Evolutionary conservation across 1,140 invertebrate species (phyloP).

Genomic region (Drosophila nigromelanica): DNA sequence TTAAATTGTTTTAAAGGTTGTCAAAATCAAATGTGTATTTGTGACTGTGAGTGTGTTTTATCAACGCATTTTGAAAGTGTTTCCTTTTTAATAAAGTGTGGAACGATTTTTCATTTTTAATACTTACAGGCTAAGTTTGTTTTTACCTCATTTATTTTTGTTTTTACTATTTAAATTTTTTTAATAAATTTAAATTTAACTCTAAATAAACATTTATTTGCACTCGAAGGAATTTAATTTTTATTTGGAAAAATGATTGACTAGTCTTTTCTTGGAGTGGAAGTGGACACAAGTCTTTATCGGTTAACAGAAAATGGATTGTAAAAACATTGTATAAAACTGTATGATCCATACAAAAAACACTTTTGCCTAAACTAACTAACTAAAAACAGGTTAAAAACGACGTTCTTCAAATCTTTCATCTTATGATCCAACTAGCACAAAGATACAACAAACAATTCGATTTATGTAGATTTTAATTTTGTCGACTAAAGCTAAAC

Average conservation of each 20-base stretch:
- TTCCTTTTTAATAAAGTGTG: slow-evolving; percentile 20
- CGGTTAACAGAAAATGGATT: slow-evolving; percentile 29
- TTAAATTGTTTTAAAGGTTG: slow-evolving; percentile 47
- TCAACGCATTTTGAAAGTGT: slow-evolving; percentile 21
- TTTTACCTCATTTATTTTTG: slow-evolving; percentile 10
- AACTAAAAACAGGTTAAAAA: slow-evolving; percentile 50
- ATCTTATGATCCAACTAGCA: slow-evolving; percentile 16
- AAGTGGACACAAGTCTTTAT: background rate
- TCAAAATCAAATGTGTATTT: slow-evolving; percentile 35
- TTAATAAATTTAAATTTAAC: slow-evolving; percentile 31
- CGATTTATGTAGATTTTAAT: slow-evolving; percentile 28
- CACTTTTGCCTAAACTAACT: slow-evolving; percentile 41
- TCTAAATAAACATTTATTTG: slow-evolving; percentile 57
- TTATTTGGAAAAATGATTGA: slow-evolving; percentile 22
- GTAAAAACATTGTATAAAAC: slow-evolving; percentile 30
- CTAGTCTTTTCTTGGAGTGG: slow-evolving; percentile 27
- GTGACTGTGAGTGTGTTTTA: slow-evolving; percentile 20
- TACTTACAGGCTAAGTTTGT: slow-evolving; percentile 59
- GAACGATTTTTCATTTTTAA: slow-evolving; percentile 31
- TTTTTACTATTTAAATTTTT: slow-evolving; percentile 34
- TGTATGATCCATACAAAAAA: slow-evolving; percentile 34
- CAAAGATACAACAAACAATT: slow-evolving; percentile 53
- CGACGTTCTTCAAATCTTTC: slow-evolving; percentile 4
- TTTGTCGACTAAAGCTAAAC: slow-evolving; percentile 47
- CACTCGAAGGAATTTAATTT: slow-evolving; percentile 50